Percentiles rank a stretch among this genome's conserved stretches.
phyloP scores from a whole-genome alignment of 2,113 vertebrate genomes.

The Phrynosoma platyrhinos region DNA sequence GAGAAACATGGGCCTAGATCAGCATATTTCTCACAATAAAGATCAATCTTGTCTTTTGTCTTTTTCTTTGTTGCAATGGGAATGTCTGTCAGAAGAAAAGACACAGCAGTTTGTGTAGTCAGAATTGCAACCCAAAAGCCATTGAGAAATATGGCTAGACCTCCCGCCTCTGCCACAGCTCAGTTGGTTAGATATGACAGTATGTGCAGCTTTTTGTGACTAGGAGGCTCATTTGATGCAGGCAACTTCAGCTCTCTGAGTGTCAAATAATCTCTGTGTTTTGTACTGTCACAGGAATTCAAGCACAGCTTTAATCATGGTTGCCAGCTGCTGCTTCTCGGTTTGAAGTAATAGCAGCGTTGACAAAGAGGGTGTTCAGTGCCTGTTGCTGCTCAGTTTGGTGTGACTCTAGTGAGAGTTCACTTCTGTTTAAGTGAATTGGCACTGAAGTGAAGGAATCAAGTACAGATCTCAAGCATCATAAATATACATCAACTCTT shows the following conservation, averaged over 20 bases:
- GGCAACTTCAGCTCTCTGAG: not conserved
- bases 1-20: not conserved
- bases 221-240: not conserved
- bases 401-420: not conserved
- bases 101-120: not conserved
- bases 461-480: constrained; percentile 16
- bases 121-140: not conserved
- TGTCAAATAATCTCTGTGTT: not conserved
- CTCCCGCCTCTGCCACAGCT: not conserved
- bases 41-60: not conserved
- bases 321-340: constrained; percentile 5
- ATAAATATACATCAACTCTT: constrained; percentile 19
- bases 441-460: constrained; percentile 22
- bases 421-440: not conserved
- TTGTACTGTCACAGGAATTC: constrained; percentile 19
- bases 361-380: constrained; percentile 13
- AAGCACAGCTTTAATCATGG: constrained; percentile 18
- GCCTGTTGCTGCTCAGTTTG: not conserved
- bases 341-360: not conserved
- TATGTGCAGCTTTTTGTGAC: not conserved
- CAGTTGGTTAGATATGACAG: not conserved
- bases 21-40: not conserved
- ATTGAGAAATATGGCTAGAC: not conserved
- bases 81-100: no score
- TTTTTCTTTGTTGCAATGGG: not conserved